A percentile compares a stretch with the other conserved stretches of the same genome.
phyloP scores from a whole-genome alignment of 2,888 invertebrate species.

The Lasioglossum malachurum region DNA sequence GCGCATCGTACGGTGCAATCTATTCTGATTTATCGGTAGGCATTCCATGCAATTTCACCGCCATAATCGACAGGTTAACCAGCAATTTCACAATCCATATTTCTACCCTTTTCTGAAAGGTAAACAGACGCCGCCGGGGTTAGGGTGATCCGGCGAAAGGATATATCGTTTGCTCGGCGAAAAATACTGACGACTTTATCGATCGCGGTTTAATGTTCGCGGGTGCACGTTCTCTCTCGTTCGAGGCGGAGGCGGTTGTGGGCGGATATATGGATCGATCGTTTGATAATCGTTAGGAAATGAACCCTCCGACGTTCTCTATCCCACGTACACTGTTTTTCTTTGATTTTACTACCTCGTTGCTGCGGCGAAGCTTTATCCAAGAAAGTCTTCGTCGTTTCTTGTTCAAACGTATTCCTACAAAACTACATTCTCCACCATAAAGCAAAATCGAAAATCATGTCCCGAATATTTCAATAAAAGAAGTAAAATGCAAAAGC shows the following conservation, averaged over 20 bases:
- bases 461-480: neutral
- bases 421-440: neutral
- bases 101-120: neutral
- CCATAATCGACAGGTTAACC: constrained; percentile 12
- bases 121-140: neutral
- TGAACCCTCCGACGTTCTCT: constrained; percentile 9
- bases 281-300: constrained; percentile 52
- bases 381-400: neutral
- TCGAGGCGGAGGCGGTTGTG: constrained; percentile 3
- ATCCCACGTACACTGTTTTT: constrained; percentile 20
- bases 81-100: constrained; percentile 11
- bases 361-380: neutral
- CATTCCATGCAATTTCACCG: neutral
- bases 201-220: constrained; percentile 40
- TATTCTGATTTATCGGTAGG: constrained; percentile 2
- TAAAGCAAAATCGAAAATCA: neutral
- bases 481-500: neutral
- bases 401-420: neutral
- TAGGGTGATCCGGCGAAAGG: constrained; percentile 10
- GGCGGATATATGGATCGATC: constrained; percentile 56
- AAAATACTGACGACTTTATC: constrained; percentile 56
- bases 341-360: constrained; percentile 10
- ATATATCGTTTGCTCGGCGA: constrained; percentile 33
- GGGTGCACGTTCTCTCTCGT: neutral
- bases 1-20: neutral